These are phyloP conservation scores for Columba guinea DNA, from an alignment of 2,797 vertebrate species.

Conservation along the genomic window DNA sequence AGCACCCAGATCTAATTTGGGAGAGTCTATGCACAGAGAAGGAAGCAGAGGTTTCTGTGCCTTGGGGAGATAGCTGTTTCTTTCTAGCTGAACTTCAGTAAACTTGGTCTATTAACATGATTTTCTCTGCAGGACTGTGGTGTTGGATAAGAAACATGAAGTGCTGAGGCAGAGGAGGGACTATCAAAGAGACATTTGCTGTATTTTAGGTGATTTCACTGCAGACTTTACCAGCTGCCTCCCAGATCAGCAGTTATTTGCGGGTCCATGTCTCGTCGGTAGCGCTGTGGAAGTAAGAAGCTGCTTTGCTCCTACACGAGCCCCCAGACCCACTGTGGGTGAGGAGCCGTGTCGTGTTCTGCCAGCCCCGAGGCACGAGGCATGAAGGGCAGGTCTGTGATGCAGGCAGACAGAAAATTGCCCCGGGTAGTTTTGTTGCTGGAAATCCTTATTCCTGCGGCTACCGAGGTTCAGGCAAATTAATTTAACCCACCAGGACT, in stretches of 20 bases:
- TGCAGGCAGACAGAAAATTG: conserved; percentile 36
- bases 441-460: conserved; percentile 37
- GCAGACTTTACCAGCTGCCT: conserved; percentile 36
- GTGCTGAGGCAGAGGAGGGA: conserved; percentile 46
- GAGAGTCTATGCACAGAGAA: background rate
- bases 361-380: conserved; percentile 32
- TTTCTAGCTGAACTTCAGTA: conserved; percentile 39
- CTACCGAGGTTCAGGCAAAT: conserved; percentile 16
- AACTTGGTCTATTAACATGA: conserved; percentile 15
- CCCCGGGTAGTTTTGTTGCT: conserved; percentile 23
- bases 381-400: conserved; percentile 45
- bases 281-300: background rate
- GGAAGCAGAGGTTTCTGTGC: conserved; percentile 38
- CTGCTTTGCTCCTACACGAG: background rate
- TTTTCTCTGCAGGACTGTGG: conserved; percentile 60
- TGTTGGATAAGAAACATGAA: conserved; percentile 43
- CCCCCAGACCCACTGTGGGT: background rate
- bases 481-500: background rate
- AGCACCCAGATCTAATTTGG: background rate
- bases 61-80: background rate
- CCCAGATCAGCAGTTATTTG: conserved; percentile 3
- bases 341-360: background rate
- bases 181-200: conserved; percentile 46
- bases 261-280: conserved; percentile 37
- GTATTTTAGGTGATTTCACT: conserved; percentile 36